A percentile compares a stretch with the other conserved stretches of the same genome.
Evolutionary conservation across 2,888 invertebrate genomes (phyloP).

Genomic region (Lamellibrachia satsuma): DNA sequence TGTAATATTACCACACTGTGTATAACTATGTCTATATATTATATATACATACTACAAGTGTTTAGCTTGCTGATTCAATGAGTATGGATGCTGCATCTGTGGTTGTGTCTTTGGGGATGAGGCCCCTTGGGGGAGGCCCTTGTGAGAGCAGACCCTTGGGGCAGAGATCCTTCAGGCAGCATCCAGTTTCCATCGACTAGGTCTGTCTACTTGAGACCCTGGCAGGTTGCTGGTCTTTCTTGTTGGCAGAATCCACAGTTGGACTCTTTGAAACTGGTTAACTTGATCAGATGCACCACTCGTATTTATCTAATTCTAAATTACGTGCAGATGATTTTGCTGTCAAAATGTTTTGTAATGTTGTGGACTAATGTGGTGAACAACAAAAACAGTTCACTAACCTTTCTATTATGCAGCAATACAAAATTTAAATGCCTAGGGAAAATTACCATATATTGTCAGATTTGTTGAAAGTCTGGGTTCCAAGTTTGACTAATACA

Average conservation of each 20-base stretch:
- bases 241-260: neutral
- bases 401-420: neutral
- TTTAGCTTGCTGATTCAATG: neutral
- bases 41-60: constrained; percentile 17
- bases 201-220: neutral
- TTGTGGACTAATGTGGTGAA: neutral
- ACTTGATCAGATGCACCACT: neutral
- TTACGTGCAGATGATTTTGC: neutral
- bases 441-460: neutral
- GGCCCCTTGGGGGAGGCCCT: too few species aligned
- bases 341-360: neutral
- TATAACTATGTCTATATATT: neutral
- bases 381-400: neutral
- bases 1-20: neutral
- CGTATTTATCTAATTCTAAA: neutral
- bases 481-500: neutral
- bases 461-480: neutral
- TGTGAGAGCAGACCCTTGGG: neutral
- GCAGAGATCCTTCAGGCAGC: neutral
- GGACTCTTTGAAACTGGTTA: neutral
- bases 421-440: neutral
- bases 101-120: neutral
- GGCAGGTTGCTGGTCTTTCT: neutral
- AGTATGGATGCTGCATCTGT: neutral
- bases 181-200: neutral